These are phyloP conservation scores for Ectobius pallidus DNA, from an alignment of 2,888 invertebrate species.

Conservation along the genomic window DNA sequence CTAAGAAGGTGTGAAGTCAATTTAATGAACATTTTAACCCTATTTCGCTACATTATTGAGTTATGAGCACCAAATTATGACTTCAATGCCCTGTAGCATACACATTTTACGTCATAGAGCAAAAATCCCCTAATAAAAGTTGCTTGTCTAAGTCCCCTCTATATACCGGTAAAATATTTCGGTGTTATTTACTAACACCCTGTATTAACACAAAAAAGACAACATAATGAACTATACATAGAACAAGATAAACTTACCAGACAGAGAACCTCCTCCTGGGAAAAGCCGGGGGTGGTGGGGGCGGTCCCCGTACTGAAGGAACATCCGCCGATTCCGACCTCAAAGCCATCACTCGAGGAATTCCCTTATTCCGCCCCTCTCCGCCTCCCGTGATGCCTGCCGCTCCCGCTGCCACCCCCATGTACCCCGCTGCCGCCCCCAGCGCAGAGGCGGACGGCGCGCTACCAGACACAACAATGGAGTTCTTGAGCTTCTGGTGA, in stretches of 20 bases:
- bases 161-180: no score
- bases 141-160: no score
- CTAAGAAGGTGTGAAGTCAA: no score
- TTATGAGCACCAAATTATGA: no score
- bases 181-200: no score
- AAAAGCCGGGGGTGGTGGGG: conserved; percentile 41
- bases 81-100: no score
- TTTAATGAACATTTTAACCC: no score
- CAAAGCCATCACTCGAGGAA: conserved; percentile 41
- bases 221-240: no score
- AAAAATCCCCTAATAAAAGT: no score
- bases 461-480: neutral
- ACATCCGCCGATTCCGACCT: conserved; percentile 44
- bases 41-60: no score
- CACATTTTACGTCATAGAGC: no score
- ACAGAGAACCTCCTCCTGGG: conserved; percentile 55
- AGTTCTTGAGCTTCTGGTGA: conserved; percentile 16
- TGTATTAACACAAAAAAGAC: no score
- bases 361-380: neutral
- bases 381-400: neutral
- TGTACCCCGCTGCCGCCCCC: conserved; percentile 16
- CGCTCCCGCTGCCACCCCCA: conserved; percentile 8
- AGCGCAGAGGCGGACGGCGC: conserved; percentile 2
- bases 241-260: conserved; percentile 55
- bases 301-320: conserved; percentile 49